A percentile compares a stretch with the other conserved stretches of the same genome.
These are phyloP conservation scores for Acrocephalus kingi DNA, from an alignment of 2,113 vertebrate genomes.

Conservation along the genomic window DNA sequence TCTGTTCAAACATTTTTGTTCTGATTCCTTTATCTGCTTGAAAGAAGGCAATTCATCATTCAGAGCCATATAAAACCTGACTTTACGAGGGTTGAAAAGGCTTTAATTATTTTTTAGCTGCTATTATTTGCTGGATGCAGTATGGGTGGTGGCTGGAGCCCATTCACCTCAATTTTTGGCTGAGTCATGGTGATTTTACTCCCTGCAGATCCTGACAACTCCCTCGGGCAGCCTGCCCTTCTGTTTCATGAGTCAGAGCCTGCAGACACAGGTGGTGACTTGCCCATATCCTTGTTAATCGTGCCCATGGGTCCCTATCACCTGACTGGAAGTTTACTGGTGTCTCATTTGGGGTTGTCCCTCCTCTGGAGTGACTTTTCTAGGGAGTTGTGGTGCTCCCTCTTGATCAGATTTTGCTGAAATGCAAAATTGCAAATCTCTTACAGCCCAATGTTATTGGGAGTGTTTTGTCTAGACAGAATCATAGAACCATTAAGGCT, in stretches of 20 bases:
- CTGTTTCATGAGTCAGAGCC: not conserved
- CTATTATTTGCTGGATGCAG: not conserved
- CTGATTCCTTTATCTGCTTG: not conserved
- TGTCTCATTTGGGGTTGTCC: not conserved
- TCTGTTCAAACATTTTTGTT: not conserved
- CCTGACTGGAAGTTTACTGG: not conserved
- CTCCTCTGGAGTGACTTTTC: not conserved
- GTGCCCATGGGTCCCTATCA: accelerated
- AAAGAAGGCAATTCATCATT: not conserved
- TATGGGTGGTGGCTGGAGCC: not conserved
- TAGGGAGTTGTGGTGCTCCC: not conserved
- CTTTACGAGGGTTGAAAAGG: not conserved
- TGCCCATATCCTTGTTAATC: not conserved
- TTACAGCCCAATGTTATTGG: accelerated
- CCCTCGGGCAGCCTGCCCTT: accelerated
- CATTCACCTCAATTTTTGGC: not conserved
- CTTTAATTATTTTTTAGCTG: not conserved
- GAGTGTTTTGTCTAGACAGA: not conserved
- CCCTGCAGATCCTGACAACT: not conserved
- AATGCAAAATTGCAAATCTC: not conserved
- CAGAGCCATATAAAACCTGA: not conserved
- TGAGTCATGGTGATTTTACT: not conserved
- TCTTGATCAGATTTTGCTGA: not conserved
- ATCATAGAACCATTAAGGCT: accelerated
- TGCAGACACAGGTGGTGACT: not conserved